Conservation (phyloP, 2,888 invertebrate species). For the Hyles lineata region DNA sequence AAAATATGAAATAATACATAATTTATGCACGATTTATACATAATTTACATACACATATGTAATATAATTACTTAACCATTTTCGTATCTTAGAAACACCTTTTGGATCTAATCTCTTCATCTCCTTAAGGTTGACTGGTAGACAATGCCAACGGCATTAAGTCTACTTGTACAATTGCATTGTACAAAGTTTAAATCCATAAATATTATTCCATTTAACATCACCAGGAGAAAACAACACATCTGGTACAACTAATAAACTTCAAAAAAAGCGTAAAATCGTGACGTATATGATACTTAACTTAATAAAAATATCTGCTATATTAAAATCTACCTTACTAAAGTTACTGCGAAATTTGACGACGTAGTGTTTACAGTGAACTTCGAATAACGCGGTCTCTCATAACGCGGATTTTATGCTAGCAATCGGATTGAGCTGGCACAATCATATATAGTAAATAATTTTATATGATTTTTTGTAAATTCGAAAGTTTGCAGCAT, state of each 20-base stretch:
- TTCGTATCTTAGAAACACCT: too few species aligned
- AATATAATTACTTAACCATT: too few species aligned
- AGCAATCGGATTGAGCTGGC: not conserved
- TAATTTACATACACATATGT: too few species aligned
- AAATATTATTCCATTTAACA: not conserved
- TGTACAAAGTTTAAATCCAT: too few species aligned
- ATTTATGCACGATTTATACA: too few species aligned
- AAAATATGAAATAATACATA: too few species aligned
- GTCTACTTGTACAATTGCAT: too few species aligned
- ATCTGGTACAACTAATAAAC: not conserved
- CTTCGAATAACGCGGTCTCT: not conserved
- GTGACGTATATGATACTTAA: not conserved
- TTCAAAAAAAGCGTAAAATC: not conserved
- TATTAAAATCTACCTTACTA: not conserved
- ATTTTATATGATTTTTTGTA: not conserved
- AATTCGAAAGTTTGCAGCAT: too few species aligned
- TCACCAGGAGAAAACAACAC: not conserved
- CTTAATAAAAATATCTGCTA: not conserved
- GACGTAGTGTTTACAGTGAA: not conserved
- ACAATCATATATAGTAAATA: not conserved
- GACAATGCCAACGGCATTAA: too few species aligned
- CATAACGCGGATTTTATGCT: not conserved
- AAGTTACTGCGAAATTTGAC: conserved; percentile 11
- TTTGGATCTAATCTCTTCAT: too few species aligned
- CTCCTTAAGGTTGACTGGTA: too few species aligned